Conservation (phyloP, 2,888 invertebrate species). For the Nomada lathburiana region DNA sequence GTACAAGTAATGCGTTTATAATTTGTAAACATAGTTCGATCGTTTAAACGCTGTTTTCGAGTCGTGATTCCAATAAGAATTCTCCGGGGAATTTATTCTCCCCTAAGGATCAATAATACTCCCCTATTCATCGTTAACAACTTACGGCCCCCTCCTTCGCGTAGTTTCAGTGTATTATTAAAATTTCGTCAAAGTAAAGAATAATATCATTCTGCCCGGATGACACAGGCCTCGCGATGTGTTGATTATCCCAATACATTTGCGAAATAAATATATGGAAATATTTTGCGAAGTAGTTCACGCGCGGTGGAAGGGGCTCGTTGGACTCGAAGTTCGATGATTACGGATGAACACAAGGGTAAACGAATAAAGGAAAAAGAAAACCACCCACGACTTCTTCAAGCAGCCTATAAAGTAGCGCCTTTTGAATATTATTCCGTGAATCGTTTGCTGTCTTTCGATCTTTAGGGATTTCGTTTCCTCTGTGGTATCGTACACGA, state of each 20-base stretch:
- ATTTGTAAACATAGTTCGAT: constrained; percentile 62
- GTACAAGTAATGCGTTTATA: constrained; percentile 64
- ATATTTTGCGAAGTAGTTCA: neutral
- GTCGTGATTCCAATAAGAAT: constrained; percentile 28
- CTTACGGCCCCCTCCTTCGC: constrained; percentile 33
- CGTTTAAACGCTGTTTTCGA: constrained; percentile 27
- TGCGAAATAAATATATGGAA: neutral
- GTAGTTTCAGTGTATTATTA: neutral
- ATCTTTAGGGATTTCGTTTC: neutral
- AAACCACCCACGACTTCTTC: constrained; percentile 23
- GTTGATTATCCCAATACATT: neutral
- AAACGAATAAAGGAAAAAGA: constrained; percentile 20
- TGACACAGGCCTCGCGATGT: neutral
- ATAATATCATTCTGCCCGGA: neutral
- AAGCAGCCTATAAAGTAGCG: constrained; percentile 17
- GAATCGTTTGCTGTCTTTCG: neutral
- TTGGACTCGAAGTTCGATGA: neutral
- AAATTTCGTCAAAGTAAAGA: neutral
- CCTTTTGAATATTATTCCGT: neutral
- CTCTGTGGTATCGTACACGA: neutral
- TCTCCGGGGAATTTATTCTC: neutral
- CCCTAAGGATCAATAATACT: constrained; percentile 4
- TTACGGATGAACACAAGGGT: constrained; percentile 15
- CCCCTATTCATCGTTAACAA: neutral
- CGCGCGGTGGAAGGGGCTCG: constrained; percentile 34